phyloP scores from a whole-genome alignment of 2,888 invertebrate genomes.

The Hyposoter dolosus region DNA sequence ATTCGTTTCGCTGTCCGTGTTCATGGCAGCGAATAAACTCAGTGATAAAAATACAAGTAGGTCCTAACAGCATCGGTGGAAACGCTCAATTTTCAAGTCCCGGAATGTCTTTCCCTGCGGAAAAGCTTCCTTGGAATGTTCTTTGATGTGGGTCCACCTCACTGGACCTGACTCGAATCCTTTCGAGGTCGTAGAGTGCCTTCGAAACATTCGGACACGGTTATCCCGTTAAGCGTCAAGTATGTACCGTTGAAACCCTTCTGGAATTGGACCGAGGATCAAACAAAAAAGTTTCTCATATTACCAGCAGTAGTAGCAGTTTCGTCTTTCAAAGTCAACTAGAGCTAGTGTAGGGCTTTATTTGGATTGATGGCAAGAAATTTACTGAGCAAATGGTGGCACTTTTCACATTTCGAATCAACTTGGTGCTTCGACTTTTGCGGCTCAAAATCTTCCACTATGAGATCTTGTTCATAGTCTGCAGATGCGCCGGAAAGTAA shows the following conservation, averaged over 20 bases:
- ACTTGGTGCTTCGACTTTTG: neutral
- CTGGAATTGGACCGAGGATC: conserved; percentile 16
- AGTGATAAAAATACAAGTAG: neutral
- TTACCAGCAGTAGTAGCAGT: conserved; percentile 68
- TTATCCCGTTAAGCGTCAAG: conserved; percentile 28
- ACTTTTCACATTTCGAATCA: conserved; percentile 5
- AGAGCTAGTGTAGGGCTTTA: neutral
- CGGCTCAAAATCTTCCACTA: neutral
- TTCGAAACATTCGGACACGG: conserved; percentile 2
- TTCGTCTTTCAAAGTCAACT: conserved; percentile 75
- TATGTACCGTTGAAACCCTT: conserved; percentile 30
- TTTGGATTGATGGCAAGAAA: neutral
- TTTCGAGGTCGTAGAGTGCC: neutral
- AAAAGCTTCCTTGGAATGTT: conserved; percentile 24
- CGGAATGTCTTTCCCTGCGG: neutral
- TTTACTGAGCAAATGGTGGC: conserved; percentile 10
- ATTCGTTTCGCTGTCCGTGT: neutral
- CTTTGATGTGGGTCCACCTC: conserved; percentile 52
- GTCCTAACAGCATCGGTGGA: neutral
- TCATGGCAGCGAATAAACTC: neutral
- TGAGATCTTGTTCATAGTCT: neutral
- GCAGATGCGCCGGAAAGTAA: conserved; percentile 4
- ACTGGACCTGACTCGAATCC: conserved; percentile 6
- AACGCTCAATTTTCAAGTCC: neutral
- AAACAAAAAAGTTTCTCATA: conserved; percentile 25